Base-by-base conservation (phyloP, 2,888 invertebrate genomes). In the Agrochola circellaris region DNA sequence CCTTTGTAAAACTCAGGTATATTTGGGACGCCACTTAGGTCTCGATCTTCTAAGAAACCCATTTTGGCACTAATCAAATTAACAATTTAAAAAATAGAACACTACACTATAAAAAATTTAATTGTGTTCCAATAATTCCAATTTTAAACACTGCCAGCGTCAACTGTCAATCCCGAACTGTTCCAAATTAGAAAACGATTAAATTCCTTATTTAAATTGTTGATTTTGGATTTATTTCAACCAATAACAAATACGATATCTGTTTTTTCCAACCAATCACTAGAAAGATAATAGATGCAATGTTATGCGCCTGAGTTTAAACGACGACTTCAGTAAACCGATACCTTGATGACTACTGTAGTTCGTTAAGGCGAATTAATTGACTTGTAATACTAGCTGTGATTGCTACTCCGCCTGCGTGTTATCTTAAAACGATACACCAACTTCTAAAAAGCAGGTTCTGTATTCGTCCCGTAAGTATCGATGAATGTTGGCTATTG, bases 1-100 rank as follows among this genome's bases (percentile, higher is more conserved):
- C 97, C 98, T 48, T 96, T 96, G 90, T 97, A 98, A 92, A 97
- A 98, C 56, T 98, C 97, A 0, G 97, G 94, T 61, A 98, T 97
- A 8, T 94, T 89, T 0, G 95, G 93, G 79, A 91, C 89, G 26
- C 85, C 77, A 5, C 74, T 79, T 20, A 93, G 69, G 54, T 95
- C 92, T 8, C 92, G 81, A 0, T 94, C 93, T 75, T 94, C 93
- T n/a, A 94, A 73, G 75, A 94, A 95, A 20, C 93, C 92, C 95
- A 95, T 95, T 65, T 75, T 83, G 0, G 0, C 56, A 76, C 74
- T 51, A 7, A 51, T 34, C 17, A 26, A 62, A 34, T 13, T 13
- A 71, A 68, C 38, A n/a, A n/a, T n/a, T n/a, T 68, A 64, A 64
- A 64, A 15, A 48, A 20, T 34, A 11, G 11, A 48, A 45, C 15